Evolutionary conservation across 2,888 invertebrate genomes (phyloP), one percentile per base, ranked within the genome.

Genomic region (Machimus atricapillus): DNA sequence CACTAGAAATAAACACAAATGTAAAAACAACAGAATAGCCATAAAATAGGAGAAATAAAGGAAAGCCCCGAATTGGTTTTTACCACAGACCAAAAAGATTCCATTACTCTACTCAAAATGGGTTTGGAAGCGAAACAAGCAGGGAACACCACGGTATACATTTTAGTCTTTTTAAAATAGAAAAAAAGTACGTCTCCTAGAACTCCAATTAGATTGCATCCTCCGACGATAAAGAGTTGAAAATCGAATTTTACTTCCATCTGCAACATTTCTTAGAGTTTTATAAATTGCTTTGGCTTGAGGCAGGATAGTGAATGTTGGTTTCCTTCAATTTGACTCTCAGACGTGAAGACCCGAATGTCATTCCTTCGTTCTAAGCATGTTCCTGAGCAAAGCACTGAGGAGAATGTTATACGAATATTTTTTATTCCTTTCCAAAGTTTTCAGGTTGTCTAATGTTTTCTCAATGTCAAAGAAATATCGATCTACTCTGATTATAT

Each of bases 181-280:
- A 66, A 46, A 46, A 66, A 37, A 73, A 9, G 43, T 19, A 66
- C 66, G 43, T 83, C 83, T 83, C 66, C 52, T 12, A 66, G 66
- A 19, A 37, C 37, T 83, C 83, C 83, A 83, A 83, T 83, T 83
- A 83, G 83, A 83, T 83, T 83, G 83, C 83, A 83, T 83, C 83
- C 40, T 73, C 66, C 40, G 66, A 66, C 66, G 83, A 83, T 83
- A 83, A 83, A 83, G 83, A 83, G 83, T 83, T 83, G 83, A 83
- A 83, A 83, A 83, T 83, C 83, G 83, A 83, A 83, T 83, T 83
- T 83, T 83, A 83, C 83, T 83, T 83, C 83, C 66, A 83, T 83
- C 83, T 83, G 83, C 83, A 83, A 83, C 83, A 83, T 83, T 83
- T 73, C 83, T 83, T 83, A 34, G 37, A 66, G 83, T 83, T 83